Percentiles rank a stretch among this genome's conserved stretches.
phyloP scores from a whole-genome alignment of 1,140 invertebrate species.

The Drosophila virilis region DNA sequence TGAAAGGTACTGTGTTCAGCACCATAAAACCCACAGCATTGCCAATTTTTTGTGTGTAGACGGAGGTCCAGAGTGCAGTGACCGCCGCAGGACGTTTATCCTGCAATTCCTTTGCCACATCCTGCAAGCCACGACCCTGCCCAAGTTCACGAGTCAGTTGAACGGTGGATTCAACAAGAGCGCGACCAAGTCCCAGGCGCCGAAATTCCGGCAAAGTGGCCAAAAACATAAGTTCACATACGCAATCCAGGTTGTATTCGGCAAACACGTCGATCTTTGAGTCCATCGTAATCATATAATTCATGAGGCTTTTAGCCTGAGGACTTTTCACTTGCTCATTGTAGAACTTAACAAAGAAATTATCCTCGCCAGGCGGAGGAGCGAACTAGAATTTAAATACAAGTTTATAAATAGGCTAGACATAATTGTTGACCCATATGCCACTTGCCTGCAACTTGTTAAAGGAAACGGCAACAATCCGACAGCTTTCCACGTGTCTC shows the following conservation, averaged over 20 bases:
- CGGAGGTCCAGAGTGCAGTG: conserved; percentile 86
- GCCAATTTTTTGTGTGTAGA: conserved; percentile 86
- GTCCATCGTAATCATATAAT: conserved; percentile 87
- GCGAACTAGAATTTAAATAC: conserved; percentile 55
- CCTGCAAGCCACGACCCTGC: conserved; percentile 84
- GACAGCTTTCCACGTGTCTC: conserved; percentile 84
- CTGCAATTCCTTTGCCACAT: conserved; percentile 84
- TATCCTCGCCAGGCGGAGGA: conserved; percentile 83
- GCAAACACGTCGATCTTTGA: conserved; percentile 86
- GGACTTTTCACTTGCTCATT: conserved; percentile 85
- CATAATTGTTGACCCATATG: neutral
- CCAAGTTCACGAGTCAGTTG: conserved; percentile 85
- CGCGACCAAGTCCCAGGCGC: conserved; percentile 85
- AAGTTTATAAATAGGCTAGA: neutral
- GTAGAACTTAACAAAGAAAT: conserved; percentile 86
- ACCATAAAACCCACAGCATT: conserved; percentile 85
- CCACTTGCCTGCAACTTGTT: conserved; percentile 88
- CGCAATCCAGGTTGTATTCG: conserved; percentile 86
- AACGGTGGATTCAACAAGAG: conserved; percentile 85
- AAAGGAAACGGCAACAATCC: conserved; percentile 87
- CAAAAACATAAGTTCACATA: conserved; percentile 89
- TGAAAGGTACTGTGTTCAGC: conserved; percentile 84
- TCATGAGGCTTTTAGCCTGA: conserved; percentile 85
- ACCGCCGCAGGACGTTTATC: conserved; percentile 85
- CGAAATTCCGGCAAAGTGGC: conserved; percentile 85